phyloP scores from a whole-genome alignment of 2,113 vertebrate genomes.

The Forbesichthys agassizii region DNA sequence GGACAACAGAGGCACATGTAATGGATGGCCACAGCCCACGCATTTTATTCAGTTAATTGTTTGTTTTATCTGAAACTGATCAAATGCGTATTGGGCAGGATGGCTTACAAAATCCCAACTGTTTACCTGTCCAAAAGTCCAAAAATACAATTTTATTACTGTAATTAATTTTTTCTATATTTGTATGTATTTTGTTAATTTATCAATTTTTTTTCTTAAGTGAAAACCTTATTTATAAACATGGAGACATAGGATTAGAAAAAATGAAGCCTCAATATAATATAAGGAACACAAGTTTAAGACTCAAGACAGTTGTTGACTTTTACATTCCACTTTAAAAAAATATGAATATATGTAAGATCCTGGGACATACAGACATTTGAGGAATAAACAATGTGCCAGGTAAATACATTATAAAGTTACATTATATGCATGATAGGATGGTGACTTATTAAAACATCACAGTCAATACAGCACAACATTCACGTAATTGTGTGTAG shows the following conservation, averaged over 20 bases:
- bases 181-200: too few relatives aligned
- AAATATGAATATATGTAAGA: neutral
- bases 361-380: neutral
- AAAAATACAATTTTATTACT: too few relatives aligned
- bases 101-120: neutral
- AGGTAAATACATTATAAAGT: slow-evolving; percentile 1
- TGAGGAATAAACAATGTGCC: neutral
- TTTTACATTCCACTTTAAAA: slow-evolving; percentile 13
- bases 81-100: too few relatives aligned
- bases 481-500: neutral
- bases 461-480: neutral
- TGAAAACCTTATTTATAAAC: neutral
- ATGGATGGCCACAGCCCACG: too few relatives aligned
- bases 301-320: neutral
- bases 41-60: too few relatives aligned
- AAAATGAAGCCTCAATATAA: neutral
- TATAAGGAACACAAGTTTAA: neutral
- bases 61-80: too few relatives aligned
- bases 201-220: too few relatives aligned
- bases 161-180: too few relatives aligned
- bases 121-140: neutral
- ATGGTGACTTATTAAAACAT: neutral
- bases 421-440: slow-evolving; percentile 2
- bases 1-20: too few relatives aligned
- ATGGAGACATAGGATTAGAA: neutral